Evolutionary conservation across 2,888 invertebrate genomes (phyloP).

Genomic region (Elmis aenea): DNA sequence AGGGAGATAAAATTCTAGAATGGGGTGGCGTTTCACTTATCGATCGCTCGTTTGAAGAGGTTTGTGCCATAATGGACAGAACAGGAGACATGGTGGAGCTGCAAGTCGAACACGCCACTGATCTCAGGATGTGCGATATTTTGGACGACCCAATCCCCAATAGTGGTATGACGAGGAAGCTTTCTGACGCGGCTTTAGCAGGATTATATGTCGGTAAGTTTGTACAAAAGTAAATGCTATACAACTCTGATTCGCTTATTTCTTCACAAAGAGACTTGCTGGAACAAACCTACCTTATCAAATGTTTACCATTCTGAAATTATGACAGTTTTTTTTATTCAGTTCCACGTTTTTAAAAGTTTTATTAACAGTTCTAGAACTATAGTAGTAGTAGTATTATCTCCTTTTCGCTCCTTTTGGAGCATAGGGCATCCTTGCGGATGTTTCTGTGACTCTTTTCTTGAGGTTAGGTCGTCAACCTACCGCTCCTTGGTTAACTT

Average conservation of each 20-base stretch:
- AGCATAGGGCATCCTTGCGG: no score
- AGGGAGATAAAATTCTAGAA: slow-evolving; percentile 87
- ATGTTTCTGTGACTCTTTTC: no score
- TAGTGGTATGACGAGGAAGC: slow-evolving; percentile 39
- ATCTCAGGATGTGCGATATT: slow-evolving; percentile 65
- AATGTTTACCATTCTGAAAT: no score
- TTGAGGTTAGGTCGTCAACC: no score
- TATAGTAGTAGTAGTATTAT: no score
- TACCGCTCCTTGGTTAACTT: no score
- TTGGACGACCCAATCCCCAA: slow-evolving; percentile 60
- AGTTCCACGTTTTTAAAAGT: no score
- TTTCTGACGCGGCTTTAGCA: slow-evolving; percentile 47
- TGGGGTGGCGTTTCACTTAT: slow-evolving; percentile 87
- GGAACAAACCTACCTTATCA: no score
- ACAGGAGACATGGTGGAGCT: slow-evolving; percentile 83
- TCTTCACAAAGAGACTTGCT: no score
- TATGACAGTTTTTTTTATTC: no score
- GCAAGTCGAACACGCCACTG: slow-evolving; percentile 76
- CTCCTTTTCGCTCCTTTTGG: no score
- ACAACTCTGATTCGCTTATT: slow-evolving; percentile 5
- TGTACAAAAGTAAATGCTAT: neutral
- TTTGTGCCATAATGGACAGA: slow-evolving; percentile 82
- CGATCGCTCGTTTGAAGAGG: slow-evolving; percentile 91
- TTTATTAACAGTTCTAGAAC: no score
- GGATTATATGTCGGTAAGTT: slow-evolving; percentile 58